These are phyloP conservation scores for Pseudomyrmex dendroicus DNA, from an alignment of 1,140 invertebrate species.

Conservation along the genomic window DNA sequence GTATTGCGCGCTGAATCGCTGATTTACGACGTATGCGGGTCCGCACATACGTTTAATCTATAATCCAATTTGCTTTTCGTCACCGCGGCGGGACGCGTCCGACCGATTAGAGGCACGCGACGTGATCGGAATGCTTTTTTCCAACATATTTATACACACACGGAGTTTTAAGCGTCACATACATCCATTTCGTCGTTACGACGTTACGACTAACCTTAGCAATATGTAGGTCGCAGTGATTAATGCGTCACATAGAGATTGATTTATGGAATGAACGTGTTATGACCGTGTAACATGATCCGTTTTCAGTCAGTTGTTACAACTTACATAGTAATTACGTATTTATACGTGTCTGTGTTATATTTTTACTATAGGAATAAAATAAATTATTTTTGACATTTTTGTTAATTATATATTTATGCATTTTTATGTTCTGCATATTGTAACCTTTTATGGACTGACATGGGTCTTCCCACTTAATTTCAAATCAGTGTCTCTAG, in stretches of 20 bases:
- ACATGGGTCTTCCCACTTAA: no score
- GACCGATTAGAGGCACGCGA: slow-evolving; percentile 45
- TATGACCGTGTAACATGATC: neutral
- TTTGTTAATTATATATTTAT: no score
- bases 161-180: slow-evolving; percentile 9
- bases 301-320: neutral
- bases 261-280: neutral
- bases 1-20: slow-evolving; percentile 56
- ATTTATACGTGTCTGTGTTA: neutral
- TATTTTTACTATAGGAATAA: no score
- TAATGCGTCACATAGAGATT: neutral
- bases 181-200: slow-evolving; percentile 21
- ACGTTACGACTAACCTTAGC: neutral
- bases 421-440: no score
- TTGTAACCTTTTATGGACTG: neutral
- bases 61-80: slow-evolving; percentile 64
- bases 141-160: neutral
- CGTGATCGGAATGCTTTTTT: slow-evolving; percentile 36
- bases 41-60: slow-evolving; percentile 52
- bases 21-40: slow-evolving; percentile 50
- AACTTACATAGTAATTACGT: neutral
- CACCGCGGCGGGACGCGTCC: slow-evolving; percentile 41
- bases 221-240: slow-evolving; percentile 4
- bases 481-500: no score
- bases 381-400: no score